phyloP scores from a whole-genome alignment of 2,797 vertebrate species.

The Diceros bicornis region DNA sequence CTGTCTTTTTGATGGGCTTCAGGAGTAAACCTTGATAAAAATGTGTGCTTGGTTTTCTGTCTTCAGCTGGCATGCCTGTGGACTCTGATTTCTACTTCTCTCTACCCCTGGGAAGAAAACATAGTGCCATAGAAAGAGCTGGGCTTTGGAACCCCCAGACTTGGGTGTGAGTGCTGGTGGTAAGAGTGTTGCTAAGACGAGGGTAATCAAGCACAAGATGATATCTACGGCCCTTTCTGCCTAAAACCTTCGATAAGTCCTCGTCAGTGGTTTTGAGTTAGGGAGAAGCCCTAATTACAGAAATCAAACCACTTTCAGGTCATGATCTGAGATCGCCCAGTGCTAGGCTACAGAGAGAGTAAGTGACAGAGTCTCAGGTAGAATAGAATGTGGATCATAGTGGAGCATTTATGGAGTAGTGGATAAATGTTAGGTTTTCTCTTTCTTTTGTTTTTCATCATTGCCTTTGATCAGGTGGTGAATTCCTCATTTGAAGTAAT shows the following conservation, averaged over 20 bases:
- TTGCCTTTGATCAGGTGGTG: not conserved
- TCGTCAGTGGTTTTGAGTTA: not conserved
- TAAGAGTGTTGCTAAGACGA: not conserved
- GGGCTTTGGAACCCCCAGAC: not conserved
- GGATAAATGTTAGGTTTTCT: not conserved
- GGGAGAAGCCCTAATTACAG: not conserved
- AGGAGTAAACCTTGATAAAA: not conserved
- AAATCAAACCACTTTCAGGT: not conserved
- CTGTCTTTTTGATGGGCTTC: not conserved
- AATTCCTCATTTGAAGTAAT: conserved; percentile 53
- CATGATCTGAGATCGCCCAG: not conserved
- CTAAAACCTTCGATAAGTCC: not conserved
- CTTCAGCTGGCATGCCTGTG: not conserved
- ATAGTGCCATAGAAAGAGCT: not conserved
- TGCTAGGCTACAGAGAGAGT: not conserved
- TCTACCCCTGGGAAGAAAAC: not conserved
- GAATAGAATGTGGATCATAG: not conserved
- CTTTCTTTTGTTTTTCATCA: conserved; percentile 30
- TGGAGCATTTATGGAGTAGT: not conserved
- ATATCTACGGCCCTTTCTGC: not conserved
- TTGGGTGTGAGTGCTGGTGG: not conserved
- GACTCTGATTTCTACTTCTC: not conserved
- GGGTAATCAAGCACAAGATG: not conserved
- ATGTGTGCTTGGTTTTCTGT: not conserved
- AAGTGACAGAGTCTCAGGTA: not conserved